Conservation (phyloP, 1,140 invertebrate species). For the Pararge aegeria region DNA sequence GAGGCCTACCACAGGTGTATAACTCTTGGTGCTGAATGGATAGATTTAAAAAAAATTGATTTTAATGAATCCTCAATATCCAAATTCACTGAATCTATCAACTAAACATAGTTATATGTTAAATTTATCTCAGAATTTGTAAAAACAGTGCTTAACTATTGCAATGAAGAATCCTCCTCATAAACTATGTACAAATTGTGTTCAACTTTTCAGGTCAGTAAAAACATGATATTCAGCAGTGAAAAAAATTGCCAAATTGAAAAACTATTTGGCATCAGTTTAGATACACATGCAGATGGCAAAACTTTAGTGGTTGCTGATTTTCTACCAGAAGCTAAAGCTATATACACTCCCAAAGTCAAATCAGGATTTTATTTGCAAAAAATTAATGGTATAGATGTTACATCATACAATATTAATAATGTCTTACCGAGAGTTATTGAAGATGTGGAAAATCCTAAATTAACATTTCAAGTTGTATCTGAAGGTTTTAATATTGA, state of each 20-base stretch:
- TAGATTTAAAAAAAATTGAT: too few species aligned
- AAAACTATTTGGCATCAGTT: conserved; percentile 83
- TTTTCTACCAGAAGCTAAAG: conserved; percentile 83
- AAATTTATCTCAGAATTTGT: too few species aligned
- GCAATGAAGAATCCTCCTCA: too few species aligned
- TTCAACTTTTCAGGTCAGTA: conserved; percentile 58
- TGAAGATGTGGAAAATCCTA: conserved; percentile 63
- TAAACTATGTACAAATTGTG: conserved; percentile 15
- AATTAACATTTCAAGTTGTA: conserved; percentile 58
- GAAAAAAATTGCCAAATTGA: conserved; percentile 77
- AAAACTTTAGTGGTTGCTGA: conserved; percentile 84
- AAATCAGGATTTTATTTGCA: conserved; percentile 85
- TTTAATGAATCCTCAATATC: too few species aligned
- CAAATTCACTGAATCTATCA: too few species aligned
- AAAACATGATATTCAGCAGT: conserved; percentile 67
- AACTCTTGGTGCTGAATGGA: too few species aligned
- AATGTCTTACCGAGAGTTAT: conserved; percentile 82
- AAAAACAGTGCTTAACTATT: too few species aligned
- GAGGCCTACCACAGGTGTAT: too few species aligned
- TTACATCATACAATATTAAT: conserved; percentile 79
- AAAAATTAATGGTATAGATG: conserved; percentile 83
- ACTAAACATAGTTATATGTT: too few species aligned
- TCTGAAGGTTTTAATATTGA: conserved; percentile 45
- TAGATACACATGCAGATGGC: conserved; percentile 83
- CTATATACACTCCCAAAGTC: conserved; percentile 82